A percentile compares a stretch with the other conserved stretches of the same genome.
These are phyloP conservation scores for Micrastur ruficollis DNA, from an alignment of 2,797 vertebrate species.

Conservation along the genomic window DNA sequence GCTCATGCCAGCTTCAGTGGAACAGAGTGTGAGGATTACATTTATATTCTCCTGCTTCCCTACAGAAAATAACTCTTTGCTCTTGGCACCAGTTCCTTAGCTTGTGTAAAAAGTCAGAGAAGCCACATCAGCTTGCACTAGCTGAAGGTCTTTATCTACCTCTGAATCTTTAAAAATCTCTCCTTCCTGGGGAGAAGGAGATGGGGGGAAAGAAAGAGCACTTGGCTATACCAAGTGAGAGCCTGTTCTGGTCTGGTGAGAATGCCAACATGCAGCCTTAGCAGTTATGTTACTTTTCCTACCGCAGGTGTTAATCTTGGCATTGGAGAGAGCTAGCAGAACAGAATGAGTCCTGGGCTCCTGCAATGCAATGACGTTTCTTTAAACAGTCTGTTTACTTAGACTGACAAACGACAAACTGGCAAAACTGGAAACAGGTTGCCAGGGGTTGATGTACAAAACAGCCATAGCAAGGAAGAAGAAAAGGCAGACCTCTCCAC, in stretches of 20 bases:
- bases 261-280: background rate
- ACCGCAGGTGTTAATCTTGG: slow-evolving; percentile 32
- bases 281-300: slow-evolving; percentile 24
- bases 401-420: slow-evolving; percentile 26
- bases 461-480: background rate
- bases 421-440: slow-evolving; percentile 23
- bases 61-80: slow-evolving; percentile 9
- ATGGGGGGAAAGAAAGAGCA: background rate
- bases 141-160: background rate
- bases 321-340: background rate
- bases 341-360: slow-evolving; percentile 30
- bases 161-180: background rate
- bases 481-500: background rate
- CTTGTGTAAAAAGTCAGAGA: background rate
- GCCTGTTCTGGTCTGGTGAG: background rate
- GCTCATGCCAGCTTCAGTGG: slow-evolving; percentile 30
- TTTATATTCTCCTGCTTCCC: background rate
- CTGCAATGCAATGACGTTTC: background rate
- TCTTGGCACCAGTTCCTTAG: background rate
- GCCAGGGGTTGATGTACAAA: background rate
- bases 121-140: background rate
- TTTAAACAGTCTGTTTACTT: slow-evolving; percentile 35
- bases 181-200: background rate
- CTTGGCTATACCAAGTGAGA: background rate
- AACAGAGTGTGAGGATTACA: slow-evolving; percentile 13